These are phyloP conservation scores for Gavialis gangeticus DNA, from an alignment of 2,113 vertebrate species.

Conservation along the genomic window DNA sequence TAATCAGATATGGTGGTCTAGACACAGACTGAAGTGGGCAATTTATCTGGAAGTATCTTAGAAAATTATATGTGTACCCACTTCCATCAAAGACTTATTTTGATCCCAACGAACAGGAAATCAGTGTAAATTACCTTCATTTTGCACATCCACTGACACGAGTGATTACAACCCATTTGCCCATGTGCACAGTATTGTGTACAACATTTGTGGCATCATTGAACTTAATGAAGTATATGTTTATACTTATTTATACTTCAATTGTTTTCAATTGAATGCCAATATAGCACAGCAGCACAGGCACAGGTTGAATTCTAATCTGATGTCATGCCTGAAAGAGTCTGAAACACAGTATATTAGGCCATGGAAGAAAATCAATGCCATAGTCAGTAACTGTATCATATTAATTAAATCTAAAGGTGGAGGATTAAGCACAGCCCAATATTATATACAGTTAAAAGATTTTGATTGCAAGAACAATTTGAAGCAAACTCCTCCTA, in stretches of 20 bases:
- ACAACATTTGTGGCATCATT: background rate
- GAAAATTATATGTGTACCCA: background rate
- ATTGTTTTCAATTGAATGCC: background rate
- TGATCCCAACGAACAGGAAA: background rate
- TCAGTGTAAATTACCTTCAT: background rate
- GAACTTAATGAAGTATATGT: background rate
- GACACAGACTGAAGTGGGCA: background rate
- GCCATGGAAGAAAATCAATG: slow-evolving; percentile 29
- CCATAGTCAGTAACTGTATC: slow-evolving; percentile 7
- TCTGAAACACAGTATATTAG: slow-evolving; percentile 19
- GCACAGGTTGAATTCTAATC: background rate
- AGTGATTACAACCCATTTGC: background rate
- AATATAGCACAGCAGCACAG: background rate
- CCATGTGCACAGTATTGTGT: background rate
- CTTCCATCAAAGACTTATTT: background rate
- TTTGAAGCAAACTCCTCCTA: slow-evolving; percentile 28
- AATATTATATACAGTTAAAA: slow-evolving; percentile 26
- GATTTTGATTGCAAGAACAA: slow-evolving; percentile 8
- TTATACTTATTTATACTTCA: background rate
- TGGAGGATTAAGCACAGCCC: slow-evolving; percentile 30
- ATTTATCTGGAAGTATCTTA: too few relatives aligned
- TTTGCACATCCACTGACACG: background rate
- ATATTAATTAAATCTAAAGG: slow-evolving; percentile 50
- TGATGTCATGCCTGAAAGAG: background rate
- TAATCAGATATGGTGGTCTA: slow-evolving; percentile 8